Evolutionary conservation across 2,797 vertebrate genomes (phyloP), one percentile per base, ranked within the genome.

Genomic region (Sebastiscus tertius): DNA sequence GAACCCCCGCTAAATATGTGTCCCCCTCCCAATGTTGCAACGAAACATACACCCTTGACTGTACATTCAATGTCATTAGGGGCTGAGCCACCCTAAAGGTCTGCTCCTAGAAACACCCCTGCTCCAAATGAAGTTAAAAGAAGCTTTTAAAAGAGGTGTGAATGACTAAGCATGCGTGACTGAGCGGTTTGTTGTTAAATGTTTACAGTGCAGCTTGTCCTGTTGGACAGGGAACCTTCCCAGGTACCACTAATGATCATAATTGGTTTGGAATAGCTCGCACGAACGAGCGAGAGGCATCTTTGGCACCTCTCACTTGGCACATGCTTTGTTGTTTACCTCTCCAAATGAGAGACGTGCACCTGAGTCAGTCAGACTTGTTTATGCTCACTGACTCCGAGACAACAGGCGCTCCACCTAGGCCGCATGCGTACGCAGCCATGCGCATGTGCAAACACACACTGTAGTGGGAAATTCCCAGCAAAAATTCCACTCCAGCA

Each of bases 391-490:
- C 67, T 73, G 69, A 67, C 36, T 72, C 62, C 11, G 31, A 84
- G 72, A 70, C 72, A 83, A 60, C 67, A 74, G 81, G 36, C 74
- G 0, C 72, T 83, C 63, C 61, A 31, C 61, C 83, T 36, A 2
- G 66, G 79, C 83, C 3, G 9, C 58, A 86, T 65, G 63, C 10
- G 20, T 33, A 46, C 66, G 5, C 22, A 3, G 26, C 58, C 39
- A 24, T n/a, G 31, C 72, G 60, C 90, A 83, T 84, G 85, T 62
- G 82, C 88, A 18, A 80, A 52, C 76, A 72, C 79, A 79, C 81
- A 72, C 82, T 72, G 18, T 49, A 55, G 82, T 91, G 94, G 94
- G 93, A 94, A 94, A 93, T 95, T 95, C 94, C 94, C 93, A 89
- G 89, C 84, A 90, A 90, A 92, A 93, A 94, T 93, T 94, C 94